Evolutionary conservation across 2,888 invertebrate species (phyloP).

Genomic region (Clivina fossor): DNA sequence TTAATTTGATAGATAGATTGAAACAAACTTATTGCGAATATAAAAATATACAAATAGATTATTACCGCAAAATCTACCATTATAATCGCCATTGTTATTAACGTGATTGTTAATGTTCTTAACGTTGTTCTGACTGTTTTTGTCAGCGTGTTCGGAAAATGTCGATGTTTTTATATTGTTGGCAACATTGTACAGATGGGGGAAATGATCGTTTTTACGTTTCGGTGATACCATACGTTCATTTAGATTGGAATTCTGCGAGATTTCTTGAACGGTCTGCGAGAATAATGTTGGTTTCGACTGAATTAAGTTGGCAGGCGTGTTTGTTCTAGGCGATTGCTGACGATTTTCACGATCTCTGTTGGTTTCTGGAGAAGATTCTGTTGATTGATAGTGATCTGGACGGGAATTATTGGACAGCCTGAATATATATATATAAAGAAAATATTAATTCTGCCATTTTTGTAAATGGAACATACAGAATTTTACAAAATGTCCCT

Average conservation of each 20-base stretch:
- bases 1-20: too few relatives aligned
- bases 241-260: conserved; percentile 38
- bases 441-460: neutral
- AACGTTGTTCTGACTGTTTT: conserved; percentile 43
- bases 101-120: conserved; percentile 45
- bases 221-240: conserved; percentile 53
- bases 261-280: conserved; percentile 20
- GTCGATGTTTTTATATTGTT: conserved; percentile 52
- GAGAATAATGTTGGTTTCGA: conserved; percentile 42
- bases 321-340: conserved; percentile 46
- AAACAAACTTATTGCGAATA: too few relatives aligned
- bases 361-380: conserved; percentile 17
- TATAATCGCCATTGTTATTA: conserved; percentile 33
- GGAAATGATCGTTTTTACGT: conserved; percentile 50
- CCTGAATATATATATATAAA: conserved; percentile 46
- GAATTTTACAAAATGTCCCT: too few relatives aligned
- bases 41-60: too few relatives aligned
- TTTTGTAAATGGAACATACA: neutral
- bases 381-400: conserved; percentile 48
- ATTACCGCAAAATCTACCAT: conserved; percentile 30
- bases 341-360: conserved; percentile 26
- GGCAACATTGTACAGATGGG: conserved; percentile 49
- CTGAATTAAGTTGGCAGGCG: conserved; percentile 47
- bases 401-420: conserved; percentile 56
- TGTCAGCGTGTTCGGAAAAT: conserved; percentile 50